Evolutionary conservation across 2,888 invertebrate species (phyloP).

Genomic region (Mamestra brassicae): DNA sequence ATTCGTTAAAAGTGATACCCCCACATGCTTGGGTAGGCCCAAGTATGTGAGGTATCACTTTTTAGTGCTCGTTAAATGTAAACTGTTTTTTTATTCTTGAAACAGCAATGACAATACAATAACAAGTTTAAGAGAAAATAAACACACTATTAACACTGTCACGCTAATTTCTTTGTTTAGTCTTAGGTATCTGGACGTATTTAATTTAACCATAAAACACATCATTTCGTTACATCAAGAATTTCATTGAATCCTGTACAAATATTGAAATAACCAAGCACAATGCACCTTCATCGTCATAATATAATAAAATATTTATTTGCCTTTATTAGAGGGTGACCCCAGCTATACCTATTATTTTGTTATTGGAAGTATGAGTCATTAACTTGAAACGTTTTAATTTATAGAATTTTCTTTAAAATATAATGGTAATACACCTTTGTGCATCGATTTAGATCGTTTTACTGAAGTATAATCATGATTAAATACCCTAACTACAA

Average conservation of each 20-base stretch:
- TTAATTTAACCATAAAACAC: neutral
- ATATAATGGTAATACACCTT: neutral
- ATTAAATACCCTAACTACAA: neutral
- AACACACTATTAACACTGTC: neutral
- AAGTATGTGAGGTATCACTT: neutral
- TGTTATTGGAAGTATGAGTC: neutral
- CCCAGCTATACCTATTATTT: neutral
- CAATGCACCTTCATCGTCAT: slow-evolving; percentile 16
- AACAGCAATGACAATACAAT: too few species aligned
- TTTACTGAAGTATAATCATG: neutral
- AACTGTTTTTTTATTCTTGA: too few species aligned
- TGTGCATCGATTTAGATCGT: neutral
- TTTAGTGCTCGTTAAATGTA: too few species aligned
- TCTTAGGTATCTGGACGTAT: neutral
- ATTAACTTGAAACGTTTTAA: neutral
- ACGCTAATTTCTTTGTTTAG: slow-evolving; percentile 27
- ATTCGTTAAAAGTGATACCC: too few species aligned
- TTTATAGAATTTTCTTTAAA: neutral
- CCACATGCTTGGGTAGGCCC: too few species aligned
- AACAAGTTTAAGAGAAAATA: neutral
- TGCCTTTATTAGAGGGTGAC: neutral
- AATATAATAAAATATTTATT: slow-evolving; percentile 10
- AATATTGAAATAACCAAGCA: slow-evolving; percentile 30
- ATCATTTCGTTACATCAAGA: neutral
- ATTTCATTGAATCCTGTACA: slow-evolving; percentile 13